A percentile compares a stretch with the other conserved stretches of the same genome.
Evolutionary conservation across 1,140 invertebrate species (phyloP).

Genomic region (Drosophila parvula): DNA sequence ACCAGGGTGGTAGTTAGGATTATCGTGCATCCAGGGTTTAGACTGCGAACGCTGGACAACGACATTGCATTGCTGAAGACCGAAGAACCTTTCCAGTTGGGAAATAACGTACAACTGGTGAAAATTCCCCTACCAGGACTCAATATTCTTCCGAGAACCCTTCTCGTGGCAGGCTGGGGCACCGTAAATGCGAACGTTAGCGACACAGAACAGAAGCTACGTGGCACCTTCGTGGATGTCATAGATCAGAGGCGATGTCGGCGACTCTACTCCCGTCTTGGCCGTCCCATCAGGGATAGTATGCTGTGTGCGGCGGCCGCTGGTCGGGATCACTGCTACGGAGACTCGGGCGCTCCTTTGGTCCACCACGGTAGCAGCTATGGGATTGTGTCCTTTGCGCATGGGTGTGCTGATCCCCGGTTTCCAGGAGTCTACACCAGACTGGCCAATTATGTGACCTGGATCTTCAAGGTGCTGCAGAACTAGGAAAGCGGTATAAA

Average conservation of each 20-base stretch:
- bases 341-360: slow-evolving; percentile 85
- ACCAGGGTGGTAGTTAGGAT: slow-evolving; percentile 21
- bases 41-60: slow-evolving; percentile 9
- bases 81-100: slow-evolving; percentile 20
- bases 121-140: slow-evolving; percentile 31
- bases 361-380: slow-evolving; percentile 59
- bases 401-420: slow-evolving; percentile 85
- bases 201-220: slow-evolving; percentile 14
- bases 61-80: slow-evolving; percentile 49
- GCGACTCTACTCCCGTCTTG: slow-evolving; percentile 10
- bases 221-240: slow-evolving; percentile 30
- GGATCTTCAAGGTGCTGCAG: slow-evolving; percentile 35
- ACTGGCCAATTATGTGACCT: slow-evolving; percentile 41
- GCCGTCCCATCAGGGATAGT: slow-evolving; percentile 75
- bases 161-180: slow-evolving; percentile 53
- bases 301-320: slow-evolving; percentile 85
- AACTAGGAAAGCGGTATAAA: background rate
- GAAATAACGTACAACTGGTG: slow-evolving; percentile 25
- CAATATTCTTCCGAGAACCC: slow-evolving; percentile 17
- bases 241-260: slow-evolving; percentile 26
- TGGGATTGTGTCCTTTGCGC: slow-evolving; percentile 87
- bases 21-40: slow-evolving; percentile 35
- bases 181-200: background rate
- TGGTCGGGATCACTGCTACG: slow-evolving; percentile 65
- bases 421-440: slow-evolving; percentile 86